Evolutionary conservation across 2,113 vertebrate species (phyloP).

Genomic region (Scomber scombrus): DNA sequence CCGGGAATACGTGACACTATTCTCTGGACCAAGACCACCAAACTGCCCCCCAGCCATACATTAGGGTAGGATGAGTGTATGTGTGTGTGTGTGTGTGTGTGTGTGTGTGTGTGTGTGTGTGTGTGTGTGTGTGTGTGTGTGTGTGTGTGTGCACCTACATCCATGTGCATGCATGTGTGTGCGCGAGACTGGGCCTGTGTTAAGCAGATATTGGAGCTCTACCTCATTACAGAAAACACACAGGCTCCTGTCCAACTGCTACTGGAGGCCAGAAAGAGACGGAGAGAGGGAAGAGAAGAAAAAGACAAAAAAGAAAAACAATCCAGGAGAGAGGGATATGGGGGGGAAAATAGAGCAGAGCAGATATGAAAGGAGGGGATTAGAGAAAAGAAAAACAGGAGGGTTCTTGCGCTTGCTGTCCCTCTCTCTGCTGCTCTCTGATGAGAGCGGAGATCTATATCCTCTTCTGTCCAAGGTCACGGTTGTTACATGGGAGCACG

Average conservation of each 20-base stretch:
- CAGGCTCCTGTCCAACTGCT: conserved; percentile 41
- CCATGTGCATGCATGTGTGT: background rate
- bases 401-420: conserved; percentile 36
- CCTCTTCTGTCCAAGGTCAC: conserved; percentile 82
- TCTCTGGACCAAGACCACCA: conserved; percentile 76
- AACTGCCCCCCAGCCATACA: conserved; percentile 75
- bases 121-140: conserved; percentile 15
- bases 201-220: conserved; percentile 53
- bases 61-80: conserved; percentile 50
- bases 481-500: conserved; percentile 73
- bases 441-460: conserved; percentile 78
- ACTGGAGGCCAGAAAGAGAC: conserved; percentile 44
- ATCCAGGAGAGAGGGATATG: conserved; percentile 17
- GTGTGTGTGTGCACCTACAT: background rate
- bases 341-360: conserved; percentile 38
- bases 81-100: conserved; percentile 34
- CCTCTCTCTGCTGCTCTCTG: conserved; percentile 51
- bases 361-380: conserved; percentile 47
- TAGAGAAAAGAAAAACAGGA: conserved; percentile 42
- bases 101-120: conserved; percentile 8
- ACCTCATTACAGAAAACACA: conserved; percentile 53
- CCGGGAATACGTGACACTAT: conserved; percentile 66
- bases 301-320: conserved; percentile 26
- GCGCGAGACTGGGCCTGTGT: conserved; percentile 28
- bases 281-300: conserved; percentile 1